Base-by-base conservation (phyloP, 2,797 vertebrate species). In the Apogon talboti region DNA sequence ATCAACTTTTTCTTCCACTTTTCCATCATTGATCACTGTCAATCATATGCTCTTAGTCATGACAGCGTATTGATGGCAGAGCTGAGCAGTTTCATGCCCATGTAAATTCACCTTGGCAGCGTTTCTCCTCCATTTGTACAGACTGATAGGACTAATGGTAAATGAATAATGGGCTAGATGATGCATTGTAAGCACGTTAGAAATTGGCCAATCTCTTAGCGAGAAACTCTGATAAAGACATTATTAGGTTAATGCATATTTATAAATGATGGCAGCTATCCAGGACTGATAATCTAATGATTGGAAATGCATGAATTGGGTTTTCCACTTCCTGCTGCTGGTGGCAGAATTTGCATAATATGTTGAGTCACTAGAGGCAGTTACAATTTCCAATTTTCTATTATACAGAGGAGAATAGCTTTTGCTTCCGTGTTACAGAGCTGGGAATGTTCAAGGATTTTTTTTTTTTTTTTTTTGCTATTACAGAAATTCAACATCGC, bases 281-380 rank as follows among this genome's bases (percentile, higher is more conserved):
- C 71, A 74, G 57, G 42, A 30, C 61, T 43, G 38, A 66, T 79
- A 62, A 77, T 82, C 61, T 65, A 78, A 83, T 74, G 54, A 78
- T 77, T 77, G 72, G 57, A 76, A 76, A 85, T 74, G 71, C 58
- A 68, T 67, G 38, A 76, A 57, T 61, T 59, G 64, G 15, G 42
- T 75, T 56, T 81, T 70, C 47, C 42, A 12, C 69, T 71, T 76
- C 48, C n/a, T n/a, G n/a, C 64, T 56, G 57, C 61, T 42, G 48
- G 42, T 35, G 66, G 66, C 30, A 38, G 52, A 48, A 11, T 70
- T 16, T 49, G 55, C 58, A 13, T 37, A 51, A 53, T 19, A 40
- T 33, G n/a, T 58, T 28, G 28, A 9, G 13, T 63, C 70, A 69
- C 65, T 33, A 33, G 30, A 33, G 30, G 6, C 30, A 7, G 30